Base-by-base conservation (phyloP, 2,113 vertebrate species). In the Hippoglossus stenolepis region DNA sequence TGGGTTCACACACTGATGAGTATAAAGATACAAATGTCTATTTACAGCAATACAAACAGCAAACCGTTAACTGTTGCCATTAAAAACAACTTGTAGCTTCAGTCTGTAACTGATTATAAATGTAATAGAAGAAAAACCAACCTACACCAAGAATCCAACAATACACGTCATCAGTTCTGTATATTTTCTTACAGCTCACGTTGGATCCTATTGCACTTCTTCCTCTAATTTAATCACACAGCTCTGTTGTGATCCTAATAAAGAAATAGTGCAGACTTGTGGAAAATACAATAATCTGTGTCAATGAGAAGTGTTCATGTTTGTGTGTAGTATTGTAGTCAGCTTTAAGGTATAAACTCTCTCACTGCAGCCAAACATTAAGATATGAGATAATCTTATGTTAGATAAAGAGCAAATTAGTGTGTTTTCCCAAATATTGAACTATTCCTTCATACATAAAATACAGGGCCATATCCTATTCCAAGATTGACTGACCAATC, bases 21-120 rank as follows among this genome's bases (percentile, higher is more conserved):
- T 84, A 82, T 78, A 65, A 60, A 80, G 47, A 83, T 88, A 85
- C 73, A 90, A 90, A 90, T 80, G 79, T 88, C 66, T 86, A 90
- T 56, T 73, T 86, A 87, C 81, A 84, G 81, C 57, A 65, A 73
- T 80, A 87, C 67, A 84, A 90, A 87, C 70, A 70, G 77, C 65
- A 78, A 79, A 69, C 47, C 1, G 3, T 65, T 59, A 58, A 63
- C 21, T 18, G 17, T 80, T 47, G 21, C 70, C 45, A 49, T 67
- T 79, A 82, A 14, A 85, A 85, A 85, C 15, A 73, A 56, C 64
- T 63, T 65, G 45, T 31, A 74, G 62, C 21, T 72, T 11, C 56
- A 38, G 35, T 38, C 35, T 38, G 56, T 59, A 40, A 65, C 15
- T 18, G 47, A 82, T 79, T 82, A 74, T 20, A 85, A 79, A 87